Evolutionary conservation across 2,797 vertebrate species (phyloP), one percentile per base, ranked within the genome.

Genomic region (Coluber constrictor): DNA sequence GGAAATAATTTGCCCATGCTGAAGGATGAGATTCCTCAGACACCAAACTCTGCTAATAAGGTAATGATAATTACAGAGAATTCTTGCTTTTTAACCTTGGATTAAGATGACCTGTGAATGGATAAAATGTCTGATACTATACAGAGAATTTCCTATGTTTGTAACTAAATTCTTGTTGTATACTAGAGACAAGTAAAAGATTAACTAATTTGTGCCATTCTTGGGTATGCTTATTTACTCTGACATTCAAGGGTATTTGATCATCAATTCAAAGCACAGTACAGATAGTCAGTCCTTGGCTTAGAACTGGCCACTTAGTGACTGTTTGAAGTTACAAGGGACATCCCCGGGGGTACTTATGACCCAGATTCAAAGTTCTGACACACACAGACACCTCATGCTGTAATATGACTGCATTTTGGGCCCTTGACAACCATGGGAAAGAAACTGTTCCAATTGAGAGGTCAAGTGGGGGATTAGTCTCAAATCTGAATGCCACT

Each of bases 21-120:
- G 95, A 98, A 97, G 96, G 98, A 99, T 94, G 99, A 99, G 95
- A 97, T 98, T 96, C 98, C 98, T 90, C 98, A 98, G 87, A 98
- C 98, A 94, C 98, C 98, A 54, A 98, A 98, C 95, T 98, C 98
- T 87, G 97, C 98, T 97, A 98, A 98, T 91, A 98, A 98, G 98
- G 98, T 99, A 98, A 97, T 97, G 94, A 95, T 29, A 47, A 18
- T 32, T 61, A 23, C 51, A 25, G 32, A 56, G 13, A 90, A 37
- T 29, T 89, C 5, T 51, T 60, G 57, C 56, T 59, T 25, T 15
- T 87, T 87, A 57, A 47, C 27, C 54, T 27, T 23, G 54, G 12
- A 87, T 55, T 29, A 47, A 90, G 8, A 32, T 32, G 27, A 87
- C 55, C 0, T 55, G 83, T 55, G 54, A 23, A n/a, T 12, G 29